Conservation (phyloP, 1,140 invertebrate genomes). For the Pemphigus obesinymphae region DNA sequence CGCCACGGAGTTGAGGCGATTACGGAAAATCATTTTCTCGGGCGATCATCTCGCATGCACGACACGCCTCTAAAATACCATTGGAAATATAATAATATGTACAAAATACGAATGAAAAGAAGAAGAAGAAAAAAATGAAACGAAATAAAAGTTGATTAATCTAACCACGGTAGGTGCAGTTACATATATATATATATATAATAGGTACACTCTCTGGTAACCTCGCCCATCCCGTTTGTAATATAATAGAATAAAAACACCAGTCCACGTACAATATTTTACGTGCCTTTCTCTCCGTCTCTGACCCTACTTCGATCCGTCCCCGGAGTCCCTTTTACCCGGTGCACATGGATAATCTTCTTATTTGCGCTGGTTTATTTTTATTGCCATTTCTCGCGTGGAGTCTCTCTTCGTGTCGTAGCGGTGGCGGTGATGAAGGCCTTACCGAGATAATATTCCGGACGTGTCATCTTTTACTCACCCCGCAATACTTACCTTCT, state of each 20-base stretch:
- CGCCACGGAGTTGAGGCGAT: not conserved
- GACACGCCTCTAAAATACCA: too few relatives aligned
- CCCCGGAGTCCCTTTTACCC: constrained; percentile 20
- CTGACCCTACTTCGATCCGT: not conserved
- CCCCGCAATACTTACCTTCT: not conserved
- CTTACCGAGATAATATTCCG: constrained; percentile 26
- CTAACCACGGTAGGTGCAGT: not conserved
- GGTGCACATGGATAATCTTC: constrained; percentile 21
- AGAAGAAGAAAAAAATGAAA: not conserved
- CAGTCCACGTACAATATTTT: constrained; percentile 38
- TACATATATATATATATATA: too few relatives aligned
- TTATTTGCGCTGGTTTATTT: constrained; percentile 33
- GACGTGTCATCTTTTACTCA: constrained; percentile 33
- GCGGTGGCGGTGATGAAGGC: not conserved
- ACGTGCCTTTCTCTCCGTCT: not conserved
- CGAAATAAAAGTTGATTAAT: constrained; percentile 29
- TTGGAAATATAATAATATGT: not conserved
- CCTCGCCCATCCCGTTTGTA: not conserved
- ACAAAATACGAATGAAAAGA: not conserved
- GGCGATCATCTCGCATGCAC: not conserved
- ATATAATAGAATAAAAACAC: constrained; percentile 27
- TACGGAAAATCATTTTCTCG: not conserved
- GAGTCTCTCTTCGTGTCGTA: too few relatives aligned
- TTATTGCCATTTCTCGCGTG: constrained; percentile 13
- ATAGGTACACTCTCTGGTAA: too few relatives aligned